These are phyloP conservation scores for Anguilla rostrata DNA, from an alignment of 2,113 vertebrate species.

Conservation along the genomic window DNA sequence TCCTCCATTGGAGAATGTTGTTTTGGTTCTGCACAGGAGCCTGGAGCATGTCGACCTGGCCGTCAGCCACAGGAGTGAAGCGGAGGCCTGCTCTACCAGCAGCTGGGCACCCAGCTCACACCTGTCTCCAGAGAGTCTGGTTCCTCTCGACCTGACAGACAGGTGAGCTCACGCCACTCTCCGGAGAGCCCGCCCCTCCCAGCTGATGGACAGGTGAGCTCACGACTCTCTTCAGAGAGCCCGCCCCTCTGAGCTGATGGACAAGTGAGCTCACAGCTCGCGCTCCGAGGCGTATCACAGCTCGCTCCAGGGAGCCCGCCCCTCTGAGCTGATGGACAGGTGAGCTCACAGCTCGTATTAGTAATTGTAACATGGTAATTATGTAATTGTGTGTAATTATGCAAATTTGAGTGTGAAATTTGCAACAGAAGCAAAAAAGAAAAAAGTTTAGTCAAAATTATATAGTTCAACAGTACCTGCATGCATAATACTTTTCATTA, in stretches of 20 bases:
- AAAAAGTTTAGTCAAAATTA: no score
- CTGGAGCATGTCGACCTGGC: conserved; percentile 9
- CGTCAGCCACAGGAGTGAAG: conserved; percentile 19
- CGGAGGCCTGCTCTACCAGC: conserved; percentile 24
- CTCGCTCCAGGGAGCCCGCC: not conserved
- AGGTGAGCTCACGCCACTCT: not conserved
- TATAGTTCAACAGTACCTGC: not conserved
- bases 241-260: not conserved
- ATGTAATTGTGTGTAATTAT: no score
- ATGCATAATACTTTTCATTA: not conserved
- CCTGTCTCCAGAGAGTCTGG: conserved; percentile 20
- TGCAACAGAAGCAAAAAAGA: no score
- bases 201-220: conserved; percentile 21
- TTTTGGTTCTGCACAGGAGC: conserved; percentile 1
- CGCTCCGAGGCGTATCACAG: no score
- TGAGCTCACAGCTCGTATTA: no score
- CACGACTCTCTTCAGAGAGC: not conserved
- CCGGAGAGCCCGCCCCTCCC: not conserved
- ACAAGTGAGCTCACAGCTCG: conserved; percentile 18
- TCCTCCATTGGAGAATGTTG: not conserved
- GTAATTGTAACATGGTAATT: no score
- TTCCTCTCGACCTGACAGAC: conserved; percentile 1
- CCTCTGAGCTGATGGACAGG: not conserved
- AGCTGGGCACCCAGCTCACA: conserved; percentile 23
- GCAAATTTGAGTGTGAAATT: no score